These are phyloP conservation scores for Trachelus stipa DNA, from an alignment of 2,888 invertebrate species.

Conservation along the genomic window DNA sequence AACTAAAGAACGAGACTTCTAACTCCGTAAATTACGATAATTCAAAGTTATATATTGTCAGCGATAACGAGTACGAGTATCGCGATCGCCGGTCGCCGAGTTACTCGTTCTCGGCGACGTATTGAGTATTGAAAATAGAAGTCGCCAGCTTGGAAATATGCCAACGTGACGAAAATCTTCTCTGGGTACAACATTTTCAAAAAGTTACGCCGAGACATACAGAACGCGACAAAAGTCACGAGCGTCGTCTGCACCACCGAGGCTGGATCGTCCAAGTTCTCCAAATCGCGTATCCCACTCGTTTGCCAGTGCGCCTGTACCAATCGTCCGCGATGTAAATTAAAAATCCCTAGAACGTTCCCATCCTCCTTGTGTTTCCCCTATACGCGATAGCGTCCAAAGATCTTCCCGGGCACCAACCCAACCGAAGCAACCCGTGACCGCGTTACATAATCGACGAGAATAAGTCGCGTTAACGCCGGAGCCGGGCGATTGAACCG, in stretches of 20 bases:
- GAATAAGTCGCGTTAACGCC: not conserved
- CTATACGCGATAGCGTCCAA: not conserved
- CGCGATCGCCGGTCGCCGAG: not conserved
- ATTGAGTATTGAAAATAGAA: not conserved
- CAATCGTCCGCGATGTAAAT: not conserved
- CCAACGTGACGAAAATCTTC: not conserved
- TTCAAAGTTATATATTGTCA: not conserved
- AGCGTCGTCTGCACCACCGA: not conserved
- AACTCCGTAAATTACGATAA: no score
- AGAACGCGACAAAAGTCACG: not conserved
- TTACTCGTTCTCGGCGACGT: not conserved
- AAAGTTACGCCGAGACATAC: not conserved
- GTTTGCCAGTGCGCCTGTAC: not conserved
- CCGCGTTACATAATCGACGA: conserved; percentile 13
- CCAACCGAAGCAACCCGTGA: conserved; percentile 19
- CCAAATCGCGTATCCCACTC: not conserved
- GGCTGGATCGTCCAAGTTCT: not conserved
- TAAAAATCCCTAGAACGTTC: not conserved
- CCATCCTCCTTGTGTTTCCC: not conserved
- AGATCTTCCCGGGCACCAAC: not conserved
- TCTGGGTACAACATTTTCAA: not conserved
- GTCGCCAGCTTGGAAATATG: not conserved
- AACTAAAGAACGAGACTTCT: no score
- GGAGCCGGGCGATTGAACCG: not conserved
- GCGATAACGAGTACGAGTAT: not conserved